Evolutionary conservation across 1,140 invertebrate species (phyloP).

Genomic region (Metopolophium dirhodum): DNA sequence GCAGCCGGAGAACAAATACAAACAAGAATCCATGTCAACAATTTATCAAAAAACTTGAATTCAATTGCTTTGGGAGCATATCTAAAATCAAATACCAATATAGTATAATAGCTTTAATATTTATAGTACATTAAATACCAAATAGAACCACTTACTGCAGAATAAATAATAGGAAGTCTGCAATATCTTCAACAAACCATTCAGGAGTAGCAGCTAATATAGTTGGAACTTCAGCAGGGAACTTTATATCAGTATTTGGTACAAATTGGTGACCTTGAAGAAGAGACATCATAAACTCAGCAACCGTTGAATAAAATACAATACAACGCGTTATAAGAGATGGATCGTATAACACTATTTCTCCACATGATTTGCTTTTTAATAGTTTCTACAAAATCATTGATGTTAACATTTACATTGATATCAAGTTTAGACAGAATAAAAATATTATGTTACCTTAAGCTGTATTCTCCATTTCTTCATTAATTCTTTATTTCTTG

Average conservation of each 20-base stretch:
- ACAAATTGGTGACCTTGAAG: conserved; percentile 64
- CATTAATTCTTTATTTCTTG: conserved; percentile 82
- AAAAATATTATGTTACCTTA: conserved; percentile 63
- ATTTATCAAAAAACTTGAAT: conserved; percentile 66
- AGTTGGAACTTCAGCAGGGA: conserved; percentile 69
- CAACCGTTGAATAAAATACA: conserved; percentile 85
- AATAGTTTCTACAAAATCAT: conserved; percentile 64
- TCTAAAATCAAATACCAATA: conserved; percentile 67
- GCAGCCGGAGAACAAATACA: conserved; percentile 88
- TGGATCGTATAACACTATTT: conserved; percentile 83
- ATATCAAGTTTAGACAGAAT: not conserved
- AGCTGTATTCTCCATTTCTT: conserved; percentile 85
- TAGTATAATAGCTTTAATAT: conserved; percentile 23
- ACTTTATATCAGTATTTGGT: conserved; percentile 63
- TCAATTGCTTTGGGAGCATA: conserved; percentile 81
- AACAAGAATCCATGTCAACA: conserved; percentile 87
- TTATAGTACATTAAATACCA: not conserved
- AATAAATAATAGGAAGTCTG: conserved; percentile 91
- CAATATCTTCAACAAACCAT: conserved; percentile 96
- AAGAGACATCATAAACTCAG: conserved; percentile 76
- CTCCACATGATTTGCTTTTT: conserved; percentile 80
- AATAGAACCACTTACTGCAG: conserved; percentile 79
- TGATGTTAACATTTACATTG: not conserved
- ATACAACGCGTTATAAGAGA: conserved; percentile 79
- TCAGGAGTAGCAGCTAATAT: conserved; percentile 90